Evolutionary conservation across 2,888 invertebrate species (phyloP).

Genomic region (Cordylochernes scorpioides): DNA sequence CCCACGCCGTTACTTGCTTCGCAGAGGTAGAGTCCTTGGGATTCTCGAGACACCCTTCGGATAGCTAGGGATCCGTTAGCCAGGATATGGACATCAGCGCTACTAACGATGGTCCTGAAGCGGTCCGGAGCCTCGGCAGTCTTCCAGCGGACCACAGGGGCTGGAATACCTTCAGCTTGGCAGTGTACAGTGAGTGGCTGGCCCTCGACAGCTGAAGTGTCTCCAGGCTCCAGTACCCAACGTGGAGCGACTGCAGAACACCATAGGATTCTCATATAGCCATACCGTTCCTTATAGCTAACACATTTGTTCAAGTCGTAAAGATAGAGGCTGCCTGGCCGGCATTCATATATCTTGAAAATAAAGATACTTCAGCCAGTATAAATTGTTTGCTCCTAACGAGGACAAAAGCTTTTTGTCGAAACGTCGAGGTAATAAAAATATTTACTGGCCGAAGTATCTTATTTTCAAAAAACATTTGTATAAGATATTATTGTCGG

Average conservation of each 20-base stretch:
- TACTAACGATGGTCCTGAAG: conserved; percentile 14
- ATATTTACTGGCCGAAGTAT: no score
- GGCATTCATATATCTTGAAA: no score
- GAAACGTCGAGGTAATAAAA: no score
- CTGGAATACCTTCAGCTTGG: conserved; percentile 14
- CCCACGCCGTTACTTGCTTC: conserved; percentile 16
- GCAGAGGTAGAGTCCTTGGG: conserved; percentile 55
- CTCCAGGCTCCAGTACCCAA: conserved; percentile 16
- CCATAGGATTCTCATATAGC: no score
- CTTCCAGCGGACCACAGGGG: conserved; percentile 15
- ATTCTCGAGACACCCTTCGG: conserved; percentile 65
- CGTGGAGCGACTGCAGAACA: conserved; percentile 15
- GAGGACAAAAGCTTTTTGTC: no score
- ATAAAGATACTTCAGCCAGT: no score
- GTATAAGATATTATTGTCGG: no score
- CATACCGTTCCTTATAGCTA: no score
- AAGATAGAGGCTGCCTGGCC: no score
- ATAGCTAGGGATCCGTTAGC: conserved; percentile 78
- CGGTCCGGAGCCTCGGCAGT: conserved; percentile 9
- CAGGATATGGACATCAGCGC: conserved; percentile 39
- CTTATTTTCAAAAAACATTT: no score
- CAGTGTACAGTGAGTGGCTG: conserved; percentile 13
- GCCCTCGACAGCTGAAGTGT: conserved; percentile 17
- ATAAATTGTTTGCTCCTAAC: no score
- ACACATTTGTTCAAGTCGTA: no score